phyloP scores from a whole-genome alignment of 1,140 invertebrate species.

The Olivierus martensii region DNA sequence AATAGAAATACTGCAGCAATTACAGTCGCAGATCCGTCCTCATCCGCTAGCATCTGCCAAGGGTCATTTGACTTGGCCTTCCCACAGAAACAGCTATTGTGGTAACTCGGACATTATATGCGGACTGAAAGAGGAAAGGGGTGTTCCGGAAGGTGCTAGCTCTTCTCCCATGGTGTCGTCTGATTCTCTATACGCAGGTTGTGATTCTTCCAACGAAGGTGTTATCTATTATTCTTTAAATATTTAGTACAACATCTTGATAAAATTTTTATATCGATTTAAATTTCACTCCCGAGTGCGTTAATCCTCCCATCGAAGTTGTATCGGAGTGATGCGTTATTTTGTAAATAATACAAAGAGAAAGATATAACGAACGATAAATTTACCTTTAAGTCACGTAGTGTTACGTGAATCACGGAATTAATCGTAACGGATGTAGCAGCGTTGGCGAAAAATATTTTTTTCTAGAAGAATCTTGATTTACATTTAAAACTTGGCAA shows the following conservation, averaged over 20 bases:
- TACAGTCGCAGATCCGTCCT: constrained; percentile 53
- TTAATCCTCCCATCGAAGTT: too few species aligned
- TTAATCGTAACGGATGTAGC: too few species aligned
- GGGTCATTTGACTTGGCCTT: constrained; percentile 3
- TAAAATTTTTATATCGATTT: too few species aligned
- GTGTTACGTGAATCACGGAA: too few species aligned
- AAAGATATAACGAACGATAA: too few species aligned
- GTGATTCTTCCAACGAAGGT: constrained; percentile 10
- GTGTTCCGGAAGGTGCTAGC: not conserved
- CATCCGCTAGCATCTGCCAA: constrained; percentile 48
- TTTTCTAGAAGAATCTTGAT: too few species aligned
- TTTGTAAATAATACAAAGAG: too few species aligned
- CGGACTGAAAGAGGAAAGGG: not conserved
- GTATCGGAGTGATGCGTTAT: too few species aligned
- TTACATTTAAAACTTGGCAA: too few species aligned
- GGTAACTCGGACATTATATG: not conserved
- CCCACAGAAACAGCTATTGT: not conserved
- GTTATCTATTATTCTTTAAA: constrained; percentile 20
- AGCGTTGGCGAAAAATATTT: too few species aligned
- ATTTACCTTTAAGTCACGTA: too few species aligned
- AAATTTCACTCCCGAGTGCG: too few species aligned
- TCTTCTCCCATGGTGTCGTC: not conserved
- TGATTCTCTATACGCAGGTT: not conserved
- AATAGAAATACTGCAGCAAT: constrained; percentile 63
- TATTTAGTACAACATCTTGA: constrained; percentile 13